Evolutionary conservation across 2,113 vertebrate genomes (phyloP), one percentile per base, ranked within the genome.

Genomic region (Nannospalax galili): DNA sequence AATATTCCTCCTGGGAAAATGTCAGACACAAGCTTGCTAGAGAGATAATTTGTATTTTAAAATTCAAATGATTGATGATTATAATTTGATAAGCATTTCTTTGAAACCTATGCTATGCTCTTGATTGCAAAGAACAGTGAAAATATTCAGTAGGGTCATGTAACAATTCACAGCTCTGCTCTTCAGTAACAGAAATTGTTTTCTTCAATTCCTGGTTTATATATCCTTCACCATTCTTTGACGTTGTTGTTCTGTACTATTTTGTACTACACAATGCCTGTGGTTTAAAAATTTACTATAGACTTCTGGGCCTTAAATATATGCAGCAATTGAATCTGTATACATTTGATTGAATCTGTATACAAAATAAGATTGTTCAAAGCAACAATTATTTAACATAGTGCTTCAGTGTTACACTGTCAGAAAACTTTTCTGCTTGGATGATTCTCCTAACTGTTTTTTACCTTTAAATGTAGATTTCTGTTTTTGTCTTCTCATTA

Each of bases 1-100:
- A 87, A 6, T 77, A 93, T 77, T 14, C 62, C 48, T 88, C 1
- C 30, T 74, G 69, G 2, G 12, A 77, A 73, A 88, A 91, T 75
- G 75, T 62, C 35, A 96, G 89, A 70, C 12, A 42, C 24, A 88
- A 93, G 5, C n/a, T 64, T 88, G n/a, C 32, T 48, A 94, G 37
- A 94, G 78, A 86, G n/a, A 70, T 74, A 81, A 91, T 86, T 89
- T 86, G 12, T 73, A 79, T 96, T 95, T 88, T 89, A 94, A 94
- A 84, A 91, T 95, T 96, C 22, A 75, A 92, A 94, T 42, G 69
- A 82, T 89, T 60, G 81, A 88, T 96, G 88, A 75, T 58, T 92
- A 67, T 81, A 85, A 91, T 15, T 19, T 16, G 82, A 19, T 73
- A 93, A 95, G 3, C 20, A 94, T 86, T 93, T 89, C 45, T 81